A percentile compares a stretch with the other conserved stretches of the same genome.
These are phyloP conservation scores for Galerucella pusilla DNA, from an alignment of 2,888 invertebrate genomes.

Conservation along the genomic window DNA sequence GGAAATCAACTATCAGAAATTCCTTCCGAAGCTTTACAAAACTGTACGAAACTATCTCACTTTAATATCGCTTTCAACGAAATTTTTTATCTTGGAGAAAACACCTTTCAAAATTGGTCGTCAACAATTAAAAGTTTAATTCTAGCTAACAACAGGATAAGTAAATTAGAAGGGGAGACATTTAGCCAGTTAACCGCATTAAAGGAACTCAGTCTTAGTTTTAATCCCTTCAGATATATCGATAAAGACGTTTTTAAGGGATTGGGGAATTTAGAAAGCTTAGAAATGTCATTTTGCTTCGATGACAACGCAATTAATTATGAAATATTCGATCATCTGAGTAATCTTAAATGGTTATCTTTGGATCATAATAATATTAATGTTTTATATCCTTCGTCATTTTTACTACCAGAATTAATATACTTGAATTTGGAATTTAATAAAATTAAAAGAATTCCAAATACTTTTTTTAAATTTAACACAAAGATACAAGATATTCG, in stretches of 20 bases:
- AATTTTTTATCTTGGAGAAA: constrained; percentile 80
- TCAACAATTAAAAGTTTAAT: constrained; percentile 82
- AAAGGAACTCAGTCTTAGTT: constrained; percentile 89
- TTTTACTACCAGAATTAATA: constrained; percentile 77
- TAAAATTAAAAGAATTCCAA: constrained; percentile 77
- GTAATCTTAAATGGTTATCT: constrained; percentile 83
- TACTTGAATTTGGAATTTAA: constrained; percentile 91
- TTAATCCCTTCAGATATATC: constrained; percentile 87
- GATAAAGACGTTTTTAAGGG: constrained; percentile 84
- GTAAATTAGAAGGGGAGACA: constrained; percentile 76
- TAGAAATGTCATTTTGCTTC: constrained; percentile 76
- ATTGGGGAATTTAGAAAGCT: constrained; percentile 79
- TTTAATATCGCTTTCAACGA: constrained; percentile 90
- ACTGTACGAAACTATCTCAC: constrained; percentile 82
- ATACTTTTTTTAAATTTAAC: constrained; percentile 73
- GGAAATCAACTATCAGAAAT: constrained; percentile 83
- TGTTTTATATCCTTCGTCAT: constrained; percentile 76
- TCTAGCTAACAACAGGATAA: constrained; percentile 85
- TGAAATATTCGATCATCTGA: constrained; percentile 78
- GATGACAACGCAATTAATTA: constrained; percentile 21
- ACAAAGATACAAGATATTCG: constrained; percentile 79
- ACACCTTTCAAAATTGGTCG: constrained; percentile 84
- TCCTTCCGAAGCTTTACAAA: constrained; percentile 76
- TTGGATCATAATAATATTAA: constrained; percentile 90
- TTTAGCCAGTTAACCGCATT: constrained; percentile 81